phyloP scores from a whole-genome alignment of 2,113 vertebrate species.

The Brachyhypopomus occidentalis region DNA sequence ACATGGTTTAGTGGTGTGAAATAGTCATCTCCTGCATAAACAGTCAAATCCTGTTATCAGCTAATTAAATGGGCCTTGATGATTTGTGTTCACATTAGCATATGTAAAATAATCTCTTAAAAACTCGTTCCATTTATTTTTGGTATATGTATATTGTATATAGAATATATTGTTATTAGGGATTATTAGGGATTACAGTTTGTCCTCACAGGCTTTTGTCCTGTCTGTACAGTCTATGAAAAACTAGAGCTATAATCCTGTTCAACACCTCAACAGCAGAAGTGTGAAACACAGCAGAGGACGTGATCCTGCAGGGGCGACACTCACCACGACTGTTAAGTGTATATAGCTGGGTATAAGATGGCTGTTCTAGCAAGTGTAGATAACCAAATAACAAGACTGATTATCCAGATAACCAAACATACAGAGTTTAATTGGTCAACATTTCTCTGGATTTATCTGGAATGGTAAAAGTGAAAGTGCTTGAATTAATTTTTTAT shows the following conservation, averaged over 20 bases:
- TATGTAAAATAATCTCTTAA: constrained; percentile 36
- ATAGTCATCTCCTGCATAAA: constrained; percentile 52
- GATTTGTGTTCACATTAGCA: constrained; percentile 42
- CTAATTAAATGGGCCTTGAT: constrained; percentile 56
- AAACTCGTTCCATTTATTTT: constrained; percentile 42
- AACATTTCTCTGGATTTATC: neutral
- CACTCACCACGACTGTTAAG: neutral
- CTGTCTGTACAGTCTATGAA: too few relatives aligned
- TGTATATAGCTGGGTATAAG: neutral
- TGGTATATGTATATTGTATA: constrained; percentile 6
- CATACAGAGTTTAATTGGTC: neutral
- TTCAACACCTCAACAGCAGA: constrained; percentile 3
- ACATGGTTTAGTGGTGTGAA: constrained; percentile 55
- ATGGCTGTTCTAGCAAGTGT: neutral
- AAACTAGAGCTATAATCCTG: too few relatives aligned
- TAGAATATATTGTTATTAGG: too few relatives aligned
- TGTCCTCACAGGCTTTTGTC: too few relatives aligned
- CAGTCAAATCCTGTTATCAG: constrained; percentile 52
- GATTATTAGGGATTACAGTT: too few relatives aligned
- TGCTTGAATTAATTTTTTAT: neutral
- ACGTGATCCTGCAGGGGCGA: constrained; percentile 27
- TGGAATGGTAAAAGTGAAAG: neutral
- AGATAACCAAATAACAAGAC: neutral
- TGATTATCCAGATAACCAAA: neutral
- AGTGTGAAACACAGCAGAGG: constrained; percentile 11